phyloP scores from a whole-genome alignment of 2,888 invertebrate genomes.

The Phyllotreta striolata region DNA sequence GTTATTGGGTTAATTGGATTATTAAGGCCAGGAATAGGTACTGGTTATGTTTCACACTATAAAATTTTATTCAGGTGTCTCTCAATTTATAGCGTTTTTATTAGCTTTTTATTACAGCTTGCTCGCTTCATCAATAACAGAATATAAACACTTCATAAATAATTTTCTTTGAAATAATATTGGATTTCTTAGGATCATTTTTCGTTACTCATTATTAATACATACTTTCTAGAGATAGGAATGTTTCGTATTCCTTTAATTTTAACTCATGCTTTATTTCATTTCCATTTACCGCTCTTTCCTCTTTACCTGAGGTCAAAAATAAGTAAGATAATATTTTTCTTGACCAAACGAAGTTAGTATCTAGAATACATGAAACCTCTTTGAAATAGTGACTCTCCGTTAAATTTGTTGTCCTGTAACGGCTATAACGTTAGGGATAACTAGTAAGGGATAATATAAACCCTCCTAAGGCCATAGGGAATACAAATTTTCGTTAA shows the following conservation, averaged over 20 bases:
- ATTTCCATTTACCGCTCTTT: no score
- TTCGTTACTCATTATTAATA: no score
- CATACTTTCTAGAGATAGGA: no score
- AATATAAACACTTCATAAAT: neutral
- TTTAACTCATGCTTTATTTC: no score
- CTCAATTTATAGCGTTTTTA: conserved; percentile 6
- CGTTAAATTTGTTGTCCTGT: conserved; percentile 7
- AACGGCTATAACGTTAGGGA: conserved; percentile 11
- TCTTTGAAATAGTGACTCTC: neutral
- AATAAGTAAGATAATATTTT: no score
- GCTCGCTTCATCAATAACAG: neutral
- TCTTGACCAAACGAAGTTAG: no score
- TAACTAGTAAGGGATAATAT: conserved; percentile 49
- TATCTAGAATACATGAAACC: no score
- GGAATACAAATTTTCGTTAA: conserved; percentile 60
- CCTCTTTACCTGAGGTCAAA: no score
- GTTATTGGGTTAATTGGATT: neutral
- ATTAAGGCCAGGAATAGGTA: neutral
- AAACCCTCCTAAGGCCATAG: conserved; percentile 54
- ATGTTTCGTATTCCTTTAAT: no score
- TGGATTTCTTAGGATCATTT: no score
- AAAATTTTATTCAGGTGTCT: conserved; percentile 5
- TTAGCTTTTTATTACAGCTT: neutral
- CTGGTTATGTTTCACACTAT: neutral
- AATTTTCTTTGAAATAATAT: neutral